phyloP scores from a whole-genome alignment of 92 coral and sea anemone species.

The Porites rus region DNA sequence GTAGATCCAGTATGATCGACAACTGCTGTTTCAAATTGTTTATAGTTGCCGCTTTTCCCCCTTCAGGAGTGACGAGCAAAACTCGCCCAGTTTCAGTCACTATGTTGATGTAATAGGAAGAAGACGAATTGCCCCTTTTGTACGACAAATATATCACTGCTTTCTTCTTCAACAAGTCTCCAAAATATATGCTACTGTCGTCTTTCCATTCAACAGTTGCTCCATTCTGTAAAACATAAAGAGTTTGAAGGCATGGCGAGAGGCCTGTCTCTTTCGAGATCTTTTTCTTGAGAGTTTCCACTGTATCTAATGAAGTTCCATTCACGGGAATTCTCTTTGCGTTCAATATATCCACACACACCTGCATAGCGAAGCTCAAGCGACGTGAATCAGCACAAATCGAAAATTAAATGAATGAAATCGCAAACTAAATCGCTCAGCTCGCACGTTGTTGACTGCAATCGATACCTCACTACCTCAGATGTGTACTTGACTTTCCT shows the following conservation, averaged over 20 bases:
- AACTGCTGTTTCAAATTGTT: slow-evolving; percentile 6
- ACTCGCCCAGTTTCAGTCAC: slow-evolving; percentile 46
- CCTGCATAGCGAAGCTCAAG: slow-evolving; percentile 1
- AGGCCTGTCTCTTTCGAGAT: slow-evolving; percentile 32
- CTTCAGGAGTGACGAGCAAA: slow-evolving; percentile 8
- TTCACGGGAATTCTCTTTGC: slow-evolving; percentile 36
- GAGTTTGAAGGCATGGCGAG: slow-evolving; percentile 6
- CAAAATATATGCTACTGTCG: slow-evolving; percentile 13
- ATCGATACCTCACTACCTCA: not conserved
- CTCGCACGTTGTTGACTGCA: too few relatives aligned
- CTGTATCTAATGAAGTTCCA: slow-evolving; percentile 14
- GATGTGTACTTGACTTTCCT: not conserved
- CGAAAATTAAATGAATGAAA: not conserved
- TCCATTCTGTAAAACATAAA: slow-evolving; percentile 16
- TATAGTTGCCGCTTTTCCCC: slow-evolving; percentile 19
- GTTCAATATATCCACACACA: slow-evolving; percentile 23
- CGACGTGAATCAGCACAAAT: not conserved
- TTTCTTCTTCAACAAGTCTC: slow-evolving; percentile 9
- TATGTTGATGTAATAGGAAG: slow-evolving; percentile 32
- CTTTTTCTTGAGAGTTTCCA: slow-evolving; percentile 23
- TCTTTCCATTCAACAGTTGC: not conserved
- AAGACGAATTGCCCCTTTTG: not conserved
- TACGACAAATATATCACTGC: slow-evolving; percentile 2
- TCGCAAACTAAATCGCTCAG: too few relatives aligned
- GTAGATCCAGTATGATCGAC: slow-evolving; percentile 8